Base-by-base conservation (phyloP, 2,113 vertebrate genomes). In the Callopanchax toddi region DNA sequence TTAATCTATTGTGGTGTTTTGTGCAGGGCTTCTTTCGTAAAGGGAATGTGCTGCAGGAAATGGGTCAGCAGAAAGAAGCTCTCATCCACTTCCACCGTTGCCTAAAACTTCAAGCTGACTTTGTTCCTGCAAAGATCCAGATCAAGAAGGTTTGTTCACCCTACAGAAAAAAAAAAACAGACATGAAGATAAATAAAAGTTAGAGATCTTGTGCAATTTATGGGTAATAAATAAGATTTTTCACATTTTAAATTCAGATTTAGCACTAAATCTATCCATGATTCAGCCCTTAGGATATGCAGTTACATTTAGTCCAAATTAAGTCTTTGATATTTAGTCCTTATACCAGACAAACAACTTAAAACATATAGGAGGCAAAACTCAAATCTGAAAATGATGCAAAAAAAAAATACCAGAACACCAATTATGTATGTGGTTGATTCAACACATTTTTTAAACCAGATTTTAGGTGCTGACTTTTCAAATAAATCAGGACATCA, bases 11-110 rank as follows among this genome's bases (percentile, higher is more conserved):
- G 20, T 69, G 7, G n/a, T n/a, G n/a, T n/a, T 77, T 20, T 83
- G 18, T 71, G 15, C 85, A 96, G 95, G 92, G 84, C 50, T 93
- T 93, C 72, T 95, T 94, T 86, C 91, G 86, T 68, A 96, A 95
- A 88, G 95, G 94, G 74, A 94, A 92, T 71, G 88, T 93, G 9
- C 90, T 96, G 55, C 77, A 93, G 87, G 89, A 93, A 73, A 91
- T 95, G 92, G 94, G 93, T 49, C 89, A 85, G 60, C 91, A 84
- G 81, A 89, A 82, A 0, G 91, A 95, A 61, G 93, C 95, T 26
- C 87, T 95, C 55, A 22, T 92, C 69, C 91, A 91, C 0, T 95
- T 93, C 81, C 85, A 93, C 5, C 92, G 51, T 57, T 97, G 95
- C 84, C 92, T 96, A 59, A 88, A 71, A 17, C 89, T 95, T 42